Evolutionary conservation across 2,797 vertebrate species (phyloP).

Genomic region (Xiphorhynchus erythropygius): DNA sequence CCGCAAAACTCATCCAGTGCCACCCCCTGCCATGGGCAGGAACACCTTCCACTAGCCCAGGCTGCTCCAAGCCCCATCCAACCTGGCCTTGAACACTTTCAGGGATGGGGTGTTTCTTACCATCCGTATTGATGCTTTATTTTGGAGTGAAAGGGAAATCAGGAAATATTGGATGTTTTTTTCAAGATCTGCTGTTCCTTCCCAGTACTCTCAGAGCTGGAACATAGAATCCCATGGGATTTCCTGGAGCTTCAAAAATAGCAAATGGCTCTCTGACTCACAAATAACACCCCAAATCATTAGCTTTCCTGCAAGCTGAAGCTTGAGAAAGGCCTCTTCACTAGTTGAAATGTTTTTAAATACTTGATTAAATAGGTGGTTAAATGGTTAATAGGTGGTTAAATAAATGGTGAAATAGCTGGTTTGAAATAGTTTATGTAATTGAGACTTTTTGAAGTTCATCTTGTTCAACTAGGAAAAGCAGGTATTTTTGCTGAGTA

Average conservation of each 20-base stretch:
- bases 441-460: not conserved
- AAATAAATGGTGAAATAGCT: not conserved
- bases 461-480: not conserved
- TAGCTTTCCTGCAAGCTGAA: not conserved
- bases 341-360: not conserved
- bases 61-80: fast-evolving
- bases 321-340: not conserved
- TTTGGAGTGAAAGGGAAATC: not conserved
- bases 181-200: not conserved
- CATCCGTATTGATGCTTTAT: not conserved
- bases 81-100: not conserved
- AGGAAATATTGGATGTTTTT: not conserved
- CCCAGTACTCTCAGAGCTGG: not conserved
- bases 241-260: not conserved
- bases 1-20: not conserved
- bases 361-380: not conserved
- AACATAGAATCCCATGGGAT: not conserved
- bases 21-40: not conserved
- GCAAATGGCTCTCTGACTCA: not conserved
- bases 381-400: not conserved
- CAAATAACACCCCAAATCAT: not conserved
- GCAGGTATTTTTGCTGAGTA: not conserved
- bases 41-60: not conserved
- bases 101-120: not conserved
- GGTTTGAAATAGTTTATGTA: not conserved